Conservation (phyloP, 1,140 invertebrate species). For the Temnothorax curvispinosus region DNA sequence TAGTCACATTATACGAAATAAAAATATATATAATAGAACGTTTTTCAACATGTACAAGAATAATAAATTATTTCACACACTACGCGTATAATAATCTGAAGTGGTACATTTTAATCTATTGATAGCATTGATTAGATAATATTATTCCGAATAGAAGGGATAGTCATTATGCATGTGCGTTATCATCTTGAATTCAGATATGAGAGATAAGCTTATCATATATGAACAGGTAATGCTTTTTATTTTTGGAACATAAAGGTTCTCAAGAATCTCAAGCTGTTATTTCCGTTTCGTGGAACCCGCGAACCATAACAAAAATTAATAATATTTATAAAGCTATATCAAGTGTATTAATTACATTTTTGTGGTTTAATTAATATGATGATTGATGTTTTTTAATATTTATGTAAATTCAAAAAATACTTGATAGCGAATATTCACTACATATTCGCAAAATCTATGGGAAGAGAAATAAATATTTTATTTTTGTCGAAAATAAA, state of each 20-base stretch:
- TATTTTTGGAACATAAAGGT: not conserved
- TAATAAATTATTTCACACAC: not conserved
- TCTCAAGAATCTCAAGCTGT: not conserved
- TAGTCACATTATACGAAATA: not conserved
- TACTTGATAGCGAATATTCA: not conserved
- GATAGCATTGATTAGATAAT: constrained; percentile 18
- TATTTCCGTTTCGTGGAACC: not conserved
- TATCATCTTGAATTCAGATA: constrained; percentile 1
- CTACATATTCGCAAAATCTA: not conserved
- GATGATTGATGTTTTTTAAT: no score
- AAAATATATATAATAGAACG: not conserved
- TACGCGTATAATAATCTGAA: not conserved
- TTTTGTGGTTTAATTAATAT: not conserved
- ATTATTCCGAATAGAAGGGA: not conserved
- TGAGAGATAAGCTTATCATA: constrained; percentile 15
- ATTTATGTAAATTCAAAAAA: not conserved
- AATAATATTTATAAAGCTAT: not conserved
- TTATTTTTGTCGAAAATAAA: not conserved
- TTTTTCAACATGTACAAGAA: not conserved
- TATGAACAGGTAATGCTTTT: not conserved
- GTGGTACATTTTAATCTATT: not conserved
- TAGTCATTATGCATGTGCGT: not conserved
- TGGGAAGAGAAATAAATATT: not conserved
- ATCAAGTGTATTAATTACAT: not conserved
- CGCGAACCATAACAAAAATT: not conserved